A percentile compares a stretch with the other conserved stretches of the same genome.
Evolutionary conservation across 2,888 invertebrate species (phyloP).

Genomic region (Tetranychus piercei): DNA sequence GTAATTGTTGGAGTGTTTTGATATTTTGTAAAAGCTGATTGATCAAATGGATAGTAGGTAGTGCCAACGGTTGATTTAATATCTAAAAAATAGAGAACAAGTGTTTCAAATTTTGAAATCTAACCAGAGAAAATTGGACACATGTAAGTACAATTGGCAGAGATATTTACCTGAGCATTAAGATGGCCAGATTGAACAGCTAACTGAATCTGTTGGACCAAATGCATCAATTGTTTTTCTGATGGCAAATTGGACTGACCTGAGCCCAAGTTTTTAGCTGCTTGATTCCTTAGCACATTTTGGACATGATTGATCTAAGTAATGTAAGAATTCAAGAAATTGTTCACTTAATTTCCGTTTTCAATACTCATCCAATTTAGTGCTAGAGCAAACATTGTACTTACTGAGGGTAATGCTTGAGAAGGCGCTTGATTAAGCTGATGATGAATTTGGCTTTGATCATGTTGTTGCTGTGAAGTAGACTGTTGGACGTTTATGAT

Average conservation of each 20-base stretch:
- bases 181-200: constrained; percentile 80
- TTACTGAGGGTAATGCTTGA: constrained; percentile 10
- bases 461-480: neutral
- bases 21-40: constrained; percentile 83
- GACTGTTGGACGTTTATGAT: constrained; percentile 5
- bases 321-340: neutral
- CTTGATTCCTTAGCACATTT: constrained; percentile 16
- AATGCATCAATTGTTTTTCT: constrained; percentile 65
- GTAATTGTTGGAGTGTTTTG: constrained; percentile 55
- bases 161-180: constrained; percentile 48
- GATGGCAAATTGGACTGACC: constrained; percentile 40
- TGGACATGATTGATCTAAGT: constrained; percentile 11
- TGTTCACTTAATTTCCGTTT: too few relatives aligned
- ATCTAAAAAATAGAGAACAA: constrained; percentile 39
- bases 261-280: constrained; percentile 14
- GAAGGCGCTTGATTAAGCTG: constrained; percentile 10
- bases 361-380: too few relatives aligned
- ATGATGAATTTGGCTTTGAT: constrained; percentile 6
- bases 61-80: constrained; percentile 80
- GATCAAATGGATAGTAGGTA: constrained; percentile 68
- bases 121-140: neutral
- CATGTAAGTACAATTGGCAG: neutral
- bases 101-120: neutral
- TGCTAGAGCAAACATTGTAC: neutral
- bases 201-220: constrained; percentile 81